These are phyloP conservation scores for Drosophila siamana DNA, from an alignment of 2,888 invertebrate species.

Conservation along the genomic window DNA sequence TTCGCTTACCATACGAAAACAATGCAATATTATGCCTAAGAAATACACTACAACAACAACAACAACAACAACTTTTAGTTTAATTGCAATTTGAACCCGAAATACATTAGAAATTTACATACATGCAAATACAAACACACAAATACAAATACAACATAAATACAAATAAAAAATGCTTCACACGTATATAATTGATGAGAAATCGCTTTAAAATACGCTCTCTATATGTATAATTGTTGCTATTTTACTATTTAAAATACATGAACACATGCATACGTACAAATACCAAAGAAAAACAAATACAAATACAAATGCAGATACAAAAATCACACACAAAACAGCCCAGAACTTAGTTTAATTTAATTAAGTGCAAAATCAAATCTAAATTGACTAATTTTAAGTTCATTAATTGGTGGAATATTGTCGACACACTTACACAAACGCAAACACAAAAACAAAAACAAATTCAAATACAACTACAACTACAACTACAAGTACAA, in stretches of 20 bases:
- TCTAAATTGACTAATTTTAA: too few relatives aligned
- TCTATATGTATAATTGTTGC: constrained; percentile 51
- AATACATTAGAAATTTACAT: constrained; percentile 14
- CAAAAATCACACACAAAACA: too few relatives aligned
- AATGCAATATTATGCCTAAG: constrained; percentile 29
- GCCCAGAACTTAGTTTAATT: too few relatives aligned
- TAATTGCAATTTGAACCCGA: too few relatives aligned
- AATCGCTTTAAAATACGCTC: constrained; percentile 63
- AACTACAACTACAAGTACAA: too few relatives aligned
- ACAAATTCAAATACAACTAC: not conserved
- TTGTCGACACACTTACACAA: too few relatives aligned
- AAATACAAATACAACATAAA: constrained; percentile 22
- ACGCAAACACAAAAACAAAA: not conserved
- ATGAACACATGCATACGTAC: constrained; percentile 21
- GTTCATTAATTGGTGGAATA: too few relatives aligned
- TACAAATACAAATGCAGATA: constrained; percentile 7
- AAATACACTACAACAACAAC: constrained; percentile 32
- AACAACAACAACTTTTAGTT: constrained; percentile 31
- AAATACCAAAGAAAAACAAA: too few relatives aligned
- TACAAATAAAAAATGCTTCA: constrained; percentile 43
- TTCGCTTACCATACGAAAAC: constrained; percentile 11
- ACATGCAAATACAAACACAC: constrained; percentile 19
- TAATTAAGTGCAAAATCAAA: too few relatives aligned
- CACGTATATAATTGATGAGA: constrained; percentile 53
- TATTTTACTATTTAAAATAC: constrained; percentile 31